A percentile compares a stretch with the other conserved stretches of the same genome.
phyloP scores from a whole-genome alignment of 64 coral and sea anemone species.

The Stichodactyla helianthus region DNA sequence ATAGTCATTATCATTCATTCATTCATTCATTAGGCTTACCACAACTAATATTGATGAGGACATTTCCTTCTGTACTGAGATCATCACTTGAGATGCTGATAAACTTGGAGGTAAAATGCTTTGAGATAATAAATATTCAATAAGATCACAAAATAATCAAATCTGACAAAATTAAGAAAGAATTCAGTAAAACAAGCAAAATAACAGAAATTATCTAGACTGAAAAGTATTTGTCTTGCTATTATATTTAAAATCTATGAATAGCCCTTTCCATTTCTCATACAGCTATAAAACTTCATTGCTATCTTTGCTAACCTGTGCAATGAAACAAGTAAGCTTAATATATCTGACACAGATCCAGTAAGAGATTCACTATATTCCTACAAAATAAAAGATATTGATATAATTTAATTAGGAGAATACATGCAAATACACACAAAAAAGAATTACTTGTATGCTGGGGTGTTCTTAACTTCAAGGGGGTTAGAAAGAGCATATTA shows the following conservation, averaged over 20 bases:
- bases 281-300: no score
- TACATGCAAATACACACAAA: no score
- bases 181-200: no score
- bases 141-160: neutral
- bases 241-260: no score
- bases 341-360: conserved; percentile 33
- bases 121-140: neutral
- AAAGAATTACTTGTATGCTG: no score
- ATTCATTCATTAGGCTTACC: conserved; percentile 20
- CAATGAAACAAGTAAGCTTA: conserved; percentile 52
- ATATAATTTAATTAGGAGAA: neutral
- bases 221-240: no score
- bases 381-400: conserved; percentile 7
- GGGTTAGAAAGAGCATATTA: no score
- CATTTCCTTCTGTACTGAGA: conserved; percentile 23
- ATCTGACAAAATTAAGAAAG: neutral
- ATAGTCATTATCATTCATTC: neutral
- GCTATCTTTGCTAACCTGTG: conserved; percentile 46
- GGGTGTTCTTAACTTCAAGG: no score
- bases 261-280: no score
- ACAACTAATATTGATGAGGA: conserved; percentile 60
- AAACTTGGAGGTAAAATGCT: conserved; percentile 70
- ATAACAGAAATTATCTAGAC: no score
- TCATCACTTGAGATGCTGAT: conserved; percentile 13
- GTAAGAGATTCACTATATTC: conserved; percentile 71